Evolutionary conservation across 2,888 invertebrate species (phyloP).

Genomic region (Meteorus cinctellus): DNA sequence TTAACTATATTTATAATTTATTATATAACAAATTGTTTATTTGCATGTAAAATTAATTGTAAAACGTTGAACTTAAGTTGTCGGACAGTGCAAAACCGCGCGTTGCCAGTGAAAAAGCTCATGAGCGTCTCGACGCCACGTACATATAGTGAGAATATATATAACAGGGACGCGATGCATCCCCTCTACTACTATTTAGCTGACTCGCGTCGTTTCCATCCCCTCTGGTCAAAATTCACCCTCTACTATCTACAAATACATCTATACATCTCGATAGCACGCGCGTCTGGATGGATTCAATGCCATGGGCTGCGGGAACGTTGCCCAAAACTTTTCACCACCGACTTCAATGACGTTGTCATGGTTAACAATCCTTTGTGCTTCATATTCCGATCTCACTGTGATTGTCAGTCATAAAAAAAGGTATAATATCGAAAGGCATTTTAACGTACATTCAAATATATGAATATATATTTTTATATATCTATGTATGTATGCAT

Average conservation of each 20-base stretch:
- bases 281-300: conserved; percentile 48
- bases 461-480: not conserved
- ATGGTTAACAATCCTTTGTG: conserved; percentile 40
- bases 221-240: conserved; percentile 45
- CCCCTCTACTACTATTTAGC: conserved; percentile 46
- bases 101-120: conserved; percentile 28
- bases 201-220: conserved; percentile 46
- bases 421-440: conserved; percentile 19
- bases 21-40: too few species aligned
- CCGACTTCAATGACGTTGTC: conserved; percentile 33
- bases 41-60: too few species aligned
- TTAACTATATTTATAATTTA: too few species aligned
- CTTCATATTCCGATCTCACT: conserved; percentile 32
- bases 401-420: conserved; percentile 44
- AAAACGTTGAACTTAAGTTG: too few species aligned
- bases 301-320: conserved; percentile 52
- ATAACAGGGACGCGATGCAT: conserved; percentile 45
- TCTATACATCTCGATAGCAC: conserved; percentile 30
- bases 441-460: conserved; percentile 25
- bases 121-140: conserved; percentile 57
- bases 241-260: conserved; percentile 6
- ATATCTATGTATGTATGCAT: not conserved
- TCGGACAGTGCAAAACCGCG: not conserved
- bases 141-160: conserved; percentile 8
- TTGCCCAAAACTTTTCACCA: conserved; percentile 50